Evolutionary conservation across 1,140 invertebrate species (phyloP).

Genomic region (Artemia franciscana): DNA sequence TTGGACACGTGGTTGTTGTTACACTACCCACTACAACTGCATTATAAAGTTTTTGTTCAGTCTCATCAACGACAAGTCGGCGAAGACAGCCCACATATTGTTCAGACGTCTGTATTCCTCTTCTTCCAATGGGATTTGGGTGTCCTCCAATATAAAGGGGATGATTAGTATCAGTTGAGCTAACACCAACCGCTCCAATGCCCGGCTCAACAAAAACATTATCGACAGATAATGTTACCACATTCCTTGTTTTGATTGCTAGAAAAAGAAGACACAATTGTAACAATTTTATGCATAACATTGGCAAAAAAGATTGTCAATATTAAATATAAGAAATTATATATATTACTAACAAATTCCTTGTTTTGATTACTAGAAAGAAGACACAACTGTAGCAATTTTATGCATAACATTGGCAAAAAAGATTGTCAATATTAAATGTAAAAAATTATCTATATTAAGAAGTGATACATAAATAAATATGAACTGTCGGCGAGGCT

Average conservation of each 20-base stretch:
- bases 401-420: too few species aligned
- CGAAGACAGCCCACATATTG: conserved; percentile 61
- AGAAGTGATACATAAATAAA: too few species aligned
- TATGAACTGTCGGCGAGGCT: too few species aligned
- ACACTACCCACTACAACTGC: conserved; percentile 15
- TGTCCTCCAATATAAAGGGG: conserved; percentile 75
- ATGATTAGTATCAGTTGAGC: conserved; percentile 50
- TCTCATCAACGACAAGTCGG: conserved; percentile 16
- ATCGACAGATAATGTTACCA: conserved; percentile 55
- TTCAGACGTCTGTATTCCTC: conserved; percentile 30
- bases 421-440: too few species aligned
- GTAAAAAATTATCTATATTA: too few species aligned
- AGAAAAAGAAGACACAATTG: conserved; percentile 20
- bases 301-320: background rate
- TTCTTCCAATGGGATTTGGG: conserved; percentile 24
- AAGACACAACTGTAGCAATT: too few species aligned
- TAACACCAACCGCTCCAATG: conserved; percentile 34
- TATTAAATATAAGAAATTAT: conserved; percentile 4
- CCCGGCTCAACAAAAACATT: conserved; percentile 36
- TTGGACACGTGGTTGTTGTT: conserved; percentile 14
- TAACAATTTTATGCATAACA: conserved; percentile 12
- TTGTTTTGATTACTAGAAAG: too few species aligned
- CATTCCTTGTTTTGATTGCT: conserved; percentile 62
- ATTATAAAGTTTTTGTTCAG: conserved; percentile 13
- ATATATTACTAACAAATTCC: too few species aligned